Evolutionary conservation across 2,797 vertebrate genomes (phyloP).

Genomic region (Rhadinocentrus ornatus): DNA sequence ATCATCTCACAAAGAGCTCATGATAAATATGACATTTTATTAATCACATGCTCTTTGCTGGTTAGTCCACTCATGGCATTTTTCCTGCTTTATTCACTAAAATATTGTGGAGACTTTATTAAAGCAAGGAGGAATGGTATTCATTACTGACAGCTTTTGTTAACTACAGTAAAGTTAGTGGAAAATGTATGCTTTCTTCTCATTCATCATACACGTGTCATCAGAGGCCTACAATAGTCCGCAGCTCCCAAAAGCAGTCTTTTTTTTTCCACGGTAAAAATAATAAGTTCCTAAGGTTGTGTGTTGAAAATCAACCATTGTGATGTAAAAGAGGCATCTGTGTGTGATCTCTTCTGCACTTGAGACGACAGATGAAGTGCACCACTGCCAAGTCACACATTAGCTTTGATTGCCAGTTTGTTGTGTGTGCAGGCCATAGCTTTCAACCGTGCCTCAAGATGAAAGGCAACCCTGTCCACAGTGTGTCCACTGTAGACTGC

Average conservation of each 20-base stretch:
- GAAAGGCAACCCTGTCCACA: constrained; percentile 81
- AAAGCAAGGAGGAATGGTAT: constrained; percentile 27
- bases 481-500: constrained; percentile 68
- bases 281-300: constrained; percentile 67
- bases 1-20: constrained; percentile 24
- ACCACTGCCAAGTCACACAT: constrained; percentile 76
- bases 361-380: constrained; percentile 74
- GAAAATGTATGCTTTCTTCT: constrained; percentile 57
- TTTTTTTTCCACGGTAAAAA: constrained; percentile 57
- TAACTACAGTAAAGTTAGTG: constrained; percentile 47
- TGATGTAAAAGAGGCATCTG: constrained; percentile 62
- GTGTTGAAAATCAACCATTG: constrained; percentile 71
- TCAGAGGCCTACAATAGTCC: constrained; percentile 63
- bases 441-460: constrained; percentile 80
- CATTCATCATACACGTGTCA: constrained; percentile 63
- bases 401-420: constrained; percentile 84
- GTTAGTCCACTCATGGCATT: constrained; percentile 24
- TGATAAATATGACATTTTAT: constrained; percentile 24
- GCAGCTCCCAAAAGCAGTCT: constrained; percentile 38
- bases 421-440: constrained; percentile 65
- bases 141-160: constrained; percentile 48
- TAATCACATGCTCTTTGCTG: constrained; percentile 25
- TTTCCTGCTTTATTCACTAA: constrained; percentile 12
- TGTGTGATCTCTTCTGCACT: constrained; percentile 73
- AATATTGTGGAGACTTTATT: constrained; percentile 23